Evolutionary conservation across 2,797 vertebrate species (phyloP), one percentile per base, ranked within the genome.

Genomic region (Alauda arvensis): DNA sequence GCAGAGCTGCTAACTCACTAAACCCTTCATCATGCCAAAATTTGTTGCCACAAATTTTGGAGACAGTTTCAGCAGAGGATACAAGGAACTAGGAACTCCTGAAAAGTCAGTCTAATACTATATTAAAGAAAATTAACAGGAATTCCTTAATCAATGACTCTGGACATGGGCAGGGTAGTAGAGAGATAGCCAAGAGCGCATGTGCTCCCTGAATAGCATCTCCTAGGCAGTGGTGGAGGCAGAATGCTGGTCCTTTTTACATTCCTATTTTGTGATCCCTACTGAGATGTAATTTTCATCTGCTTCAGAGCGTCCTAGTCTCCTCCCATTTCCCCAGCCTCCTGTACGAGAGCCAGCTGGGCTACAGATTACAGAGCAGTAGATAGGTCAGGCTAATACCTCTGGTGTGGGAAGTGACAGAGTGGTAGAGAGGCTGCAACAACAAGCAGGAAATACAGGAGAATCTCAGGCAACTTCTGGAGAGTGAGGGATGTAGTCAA

Each of bases 401-500:
- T 78, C 14, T 40, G 48, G 16, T 55, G 31, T 51, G 23, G 3
- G 31, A 24, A 40, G 49, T 76, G 53, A 42, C 42, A 48, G 29
- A 57, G 33, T 6, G 17, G 21, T 24, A 62, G 48, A 53, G 42
- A 68, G 40, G n/a, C 33, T 33, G 40, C n/a, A 59, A n/a, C 43
- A 74, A 45, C 21, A 14, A 42, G 11, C 40, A 69, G 62, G 19
- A 83, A 59, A 15, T 16, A 24, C 56, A 33, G 34, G 74, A 80
- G 63, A 83, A 66, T 45, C 67, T 78, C 70, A 62, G 70, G 43
- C 79, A 83, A 26, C 45, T 83, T 72, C 66, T 87, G 52, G 31
- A 80, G 45, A 49, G 18, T 26, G 29, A 26, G 29, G 75, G 55
- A 66, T n/a, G 17, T 37, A 45, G 23, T 85, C 55, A 80, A 63